Conservation (phyloP, 2,888 invertebrate species). For the Argyresthia albistria region DNA sequence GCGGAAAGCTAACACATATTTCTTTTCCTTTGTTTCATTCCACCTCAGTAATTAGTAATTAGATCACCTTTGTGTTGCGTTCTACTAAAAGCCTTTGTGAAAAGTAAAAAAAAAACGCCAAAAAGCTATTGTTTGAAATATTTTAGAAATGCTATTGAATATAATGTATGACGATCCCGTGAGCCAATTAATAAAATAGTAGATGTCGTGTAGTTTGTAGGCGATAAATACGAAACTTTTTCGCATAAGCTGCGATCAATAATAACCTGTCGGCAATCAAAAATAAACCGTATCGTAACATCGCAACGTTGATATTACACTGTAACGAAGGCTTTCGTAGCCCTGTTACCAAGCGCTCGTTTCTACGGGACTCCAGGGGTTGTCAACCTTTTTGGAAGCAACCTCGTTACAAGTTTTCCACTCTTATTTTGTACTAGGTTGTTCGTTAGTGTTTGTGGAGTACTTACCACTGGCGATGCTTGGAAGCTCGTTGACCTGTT, state of each 20-base stretch:
- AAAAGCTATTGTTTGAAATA: too few species aligned
- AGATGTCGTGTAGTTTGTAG: constrained; percentile 37
- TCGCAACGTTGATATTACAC: constrained; percentile 18
- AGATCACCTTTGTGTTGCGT: too few species aligned
- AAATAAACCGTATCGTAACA: constrained; percentile 9
- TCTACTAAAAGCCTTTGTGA: too few species aligned
- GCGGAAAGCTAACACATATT: too few species aligned
- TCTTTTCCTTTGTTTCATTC: too few species aligned
- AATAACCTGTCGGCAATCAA: constrained; percentile 19
- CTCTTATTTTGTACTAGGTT: neutral
- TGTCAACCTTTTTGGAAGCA: constrained; percentile 54
- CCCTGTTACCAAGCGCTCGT: constrained; percentile 57
- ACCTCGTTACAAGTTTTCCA: constrained; percentile 26
- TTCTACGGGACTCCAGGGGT: constrained; percentile 35
- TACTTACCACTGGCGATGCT: too few species aligned
- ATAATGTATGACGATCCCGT: constrained; percentile 14
- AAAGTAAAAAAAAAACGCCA: too few species aligned
- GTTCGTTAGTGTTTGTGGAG: neutral
- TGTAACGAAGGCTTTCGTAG: constrained; percentile 30
- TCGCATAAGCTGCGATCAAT: constrained; percentile 65
- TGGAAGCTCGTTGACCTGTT: too few species aligned
- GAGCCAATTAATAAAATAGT: constrained; percentile 52
- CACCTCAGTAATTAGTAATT: too few species aligned
- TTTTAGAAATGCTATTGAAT: neutral
- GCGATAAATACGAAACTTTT: constrained; percentile 63